phyloP scores from a whole-genome alignment of 2,797 vertebrate genomes.

The Bufotes viridis region DNA sequence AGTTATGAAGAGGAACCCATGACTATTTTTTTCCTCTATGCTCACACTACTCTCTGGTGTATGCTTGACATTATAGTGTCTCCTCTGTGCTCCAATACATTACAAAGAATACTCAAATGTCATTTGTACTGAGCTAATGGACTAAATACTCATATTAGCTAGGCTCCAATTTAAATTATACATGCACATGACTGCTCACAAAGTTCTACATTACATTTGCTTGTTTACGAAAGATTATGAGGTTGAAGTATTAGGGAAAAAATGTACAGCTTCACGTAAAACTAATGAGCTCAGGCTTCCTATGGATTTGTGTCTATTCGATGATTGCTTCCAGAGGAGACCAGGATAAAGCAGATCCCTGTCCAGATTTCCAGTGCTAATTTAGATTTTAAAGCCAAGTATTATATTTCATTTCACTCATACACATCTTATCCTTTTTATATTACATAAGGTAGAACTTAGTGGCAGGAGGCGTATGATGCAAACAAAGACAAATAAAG shows the following conservation, averaged over 20 bases:
- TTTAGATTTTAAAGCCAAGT: conserved; percentile 13
- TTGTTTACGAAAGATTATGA: conserved; percentile 49
- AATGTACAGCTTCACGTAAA: conserved; percentile 45
- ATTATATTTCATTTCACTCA: conserved; percentile 23
- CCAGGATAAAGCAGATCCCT: conserved; percentile 30
- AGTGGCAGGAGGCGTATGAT: not conserved
- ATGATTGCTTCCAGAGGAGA: conserved; percentile 59
- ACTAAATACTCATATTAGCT: conserved; percentile 53
- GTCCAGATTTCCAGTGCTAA: conserved; percentile 40
- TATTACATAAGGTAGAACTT: not conserved
- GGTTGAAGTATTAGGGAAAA: conserved; percentile 58
- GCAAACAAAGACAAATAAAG: not conserved
- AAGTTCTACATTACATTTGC: conserved; percentile 39
- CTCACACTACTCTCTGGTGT: not conserved
- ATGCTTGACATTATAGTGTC: not conserved
- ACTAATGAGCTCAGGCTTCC: conserved; percentile 56
- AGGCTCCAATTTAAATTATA: conserved; percentile 41
- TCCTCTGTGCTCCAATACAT: not conserved
- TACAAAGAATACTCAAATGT: conserved; percentile 20
- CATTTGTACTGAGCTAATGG: conserved; percentile 31
- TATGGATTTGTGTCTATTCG: conserved; percentile 51
- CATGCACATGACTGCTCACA: conserved; percentile 41
- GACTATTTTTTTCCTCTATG: not conserved
- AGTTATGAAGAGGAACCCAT: not conserved
- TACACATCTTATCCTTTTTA: conserved; percentile 1